phyloP scores from a whole-genome alignment of 1,140 invertebrate species.

The Helicoverpa zea region DNA sequence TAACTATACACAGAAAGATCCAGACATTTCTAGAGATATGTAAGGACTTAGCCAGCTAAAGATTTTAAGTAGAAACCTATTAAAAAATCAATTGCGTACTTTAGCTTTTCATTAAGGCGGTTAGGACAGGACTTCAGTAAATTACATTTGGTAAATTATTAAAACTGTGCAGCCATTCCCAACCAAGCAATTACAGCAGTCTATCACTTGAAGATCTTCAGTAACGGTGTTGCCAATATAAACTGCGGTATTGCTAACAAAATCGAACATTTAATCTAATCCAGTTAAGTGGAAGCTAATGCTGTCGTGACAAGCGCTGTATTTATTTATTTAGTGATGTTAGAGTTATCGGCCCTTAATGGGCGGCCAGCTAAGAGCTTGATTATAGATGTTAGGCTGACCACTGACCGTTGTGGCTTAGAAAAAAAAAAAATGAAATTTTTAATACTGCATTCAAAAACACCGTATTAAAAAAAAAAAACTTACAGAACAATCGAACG shows the following conservation, averaged over 20 bases:
- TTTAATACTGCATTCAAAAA: too few species aligned
- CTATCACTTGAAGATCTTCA: conserved; percentile 25
- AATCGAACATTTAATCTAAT: conserved; percentile 69
- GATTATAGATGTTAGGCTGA: conserved; percentile 57
- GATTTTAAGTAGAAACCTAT: too few species aligned
- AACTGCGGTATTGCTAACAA: conserved; percentile 58
- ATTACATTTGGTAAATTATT: too few species aligned
- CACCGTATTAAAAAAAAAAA: not conserved
- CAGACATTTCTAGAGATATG: too few species aligned
- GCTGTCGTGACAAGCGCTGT: conserved; percentile 65
- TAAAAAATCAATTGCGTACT: too few species aligned
- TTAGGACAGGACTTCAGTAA: too few species aligned
- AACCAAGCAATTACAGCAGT: conserved; percentile 16
- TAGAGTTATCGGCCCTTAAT: conserved; percentile 69
- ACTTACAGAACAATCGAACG: too few species aligned
- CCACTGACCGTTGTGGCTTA: conserved; percentile 36
- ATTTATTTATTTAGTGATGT: conserved; percentile 64
- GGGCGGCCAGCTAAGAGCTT: conserved; percentile 68
- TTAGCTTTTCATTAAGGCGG: too few species aligned
- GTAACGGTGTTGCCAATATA: conserved; percentile 39
- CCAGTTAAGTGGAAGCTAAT: conserved; percentile 74
- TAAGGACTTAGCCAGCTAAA: too few species aligned
- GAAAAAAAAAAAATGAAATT: not conserved
- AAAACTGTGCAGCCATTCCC: not conserved
- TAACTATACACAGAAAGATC: too few species aligned